A percentile compares a stretch with the other conserved stretches of the same genome.
These are phyloP conservation scores for Drosophila pseudotalamancana DNA, from an alignment of 2,888 invertebrate genomes.

Conservation along the genomic window DNA sequence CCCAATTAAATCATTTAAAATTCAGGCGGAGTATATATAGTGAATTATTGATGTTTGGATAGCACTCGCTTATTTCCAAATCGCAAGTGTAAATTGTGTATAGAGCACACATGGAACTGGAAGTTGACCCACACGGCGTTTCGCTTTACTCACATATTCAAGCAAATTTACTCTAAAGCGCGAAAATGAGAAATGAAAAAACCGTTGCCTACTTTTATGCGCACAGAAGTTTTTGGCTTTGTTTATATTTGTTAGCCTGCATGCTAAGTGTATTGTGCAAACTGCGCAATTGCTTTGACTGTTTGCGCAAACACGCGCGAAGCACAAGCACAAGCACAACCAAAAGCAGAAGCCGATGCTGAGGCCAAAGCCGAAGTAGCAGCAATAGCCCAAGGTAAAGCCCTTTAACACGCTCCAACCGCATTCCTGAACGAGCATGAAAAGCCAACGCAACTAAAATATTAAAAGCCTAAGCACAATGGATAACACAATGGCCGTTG, in stretches of 20 bases:
- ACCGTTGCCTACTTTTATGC: constrained; percentile 63
- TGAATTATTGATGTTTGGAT: neutral
- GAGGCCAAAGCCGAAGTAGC: constrained; percentile 13
- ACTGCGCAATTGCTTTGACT: constrained; percentile 42
- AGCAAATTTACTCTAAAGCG: neutral
- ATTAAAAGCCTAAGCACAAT: constrained; percentile 74
- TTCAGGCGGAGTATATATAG: no score
- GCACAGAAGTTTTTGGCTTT: constrained; percentile 41
- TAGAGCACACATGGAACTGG: constrained; percentile 11
- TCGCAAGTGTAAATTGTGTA: constrained; percentile 29
- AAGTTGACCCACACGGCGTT: neutral
- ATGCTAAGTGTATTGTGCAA: constrained; percentile 57
- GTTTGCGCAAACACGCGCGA: constrained; percentile 35
- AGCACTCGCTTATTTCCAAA: neutral
- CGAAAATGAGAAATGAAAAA: neutral
- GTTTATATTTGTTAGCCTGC: constrained; percentile 32
- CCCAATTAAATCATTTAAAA: no score
- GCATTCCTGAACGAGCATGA: constrained; percentile 23
- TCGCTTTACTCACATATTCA: no score
- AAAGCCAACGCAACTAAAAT: constrained; percentile 64
- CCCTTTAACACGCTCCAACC: constrained; percentile 20
- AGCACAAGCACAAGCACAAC: neutral
- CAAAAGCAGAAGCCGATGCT: constrained; percentile 32
- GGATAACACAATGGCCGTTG: constrained; percentile 56
- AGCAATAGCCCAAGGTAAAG: constrained; percentile 38